phyloP scores from a whole-genome alignment of 2,113 vertebrate genomes.

The Microcebus tavaratra region DNA sequence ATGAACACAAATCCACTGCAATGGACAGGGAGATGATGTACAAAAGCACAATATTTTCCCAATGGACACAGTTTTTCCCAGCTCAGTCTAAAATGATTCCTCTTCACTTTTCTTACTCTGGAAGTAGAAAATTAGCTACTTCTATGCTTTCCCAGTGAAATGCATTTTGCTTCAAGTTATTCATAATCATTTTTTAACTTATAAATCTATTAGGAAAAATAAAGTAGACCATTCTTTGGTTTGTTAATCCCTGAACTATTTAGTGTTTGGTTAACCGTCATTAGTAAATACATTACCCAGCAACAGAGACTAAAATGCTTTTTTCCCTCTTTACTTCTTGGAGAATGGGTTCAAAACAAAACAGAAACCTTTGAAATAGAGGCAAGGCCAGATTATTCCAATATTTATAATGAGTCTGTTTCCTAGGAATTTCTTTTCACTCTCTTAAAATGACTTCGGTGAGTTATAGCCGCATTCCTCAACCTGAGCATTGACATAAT shows the following conservation, averaged over 20 bases:
- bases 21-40: no score
- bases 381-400: neutral
- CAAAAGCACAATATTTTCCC: neutral
- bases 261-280: neutral
- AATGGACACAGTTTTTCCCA: neutral
- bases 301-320: neutral
- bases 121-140: neutral
- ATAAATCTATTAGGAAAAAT: neutral
- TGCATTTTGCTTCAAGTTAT: conserved; percentile 13
- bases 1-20: neutral
- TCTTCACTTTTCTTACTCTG: neutral
- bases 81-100: neutral
- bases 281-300: conserved; percentile 15
- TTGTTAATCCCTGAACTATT: conserved; percentile 6
- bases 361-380: neutral
- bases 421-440: conserved; percentile 11
- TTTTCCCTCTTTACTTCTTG: neutral
- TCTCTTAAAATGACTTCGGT: neutral
- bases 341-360: conserved; percentile 24
- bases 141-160: neutral
- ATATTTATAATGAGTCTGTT: neutral
- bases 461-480: neutral
- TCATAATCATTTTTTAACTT: conserved; percentile 6
- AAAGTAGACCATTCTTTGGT: neutral
- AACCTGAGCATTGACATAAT: neutral